Conservation (phyloP, 2,888 invertebrate species). For the Chydorus sphaericus region DNA sequence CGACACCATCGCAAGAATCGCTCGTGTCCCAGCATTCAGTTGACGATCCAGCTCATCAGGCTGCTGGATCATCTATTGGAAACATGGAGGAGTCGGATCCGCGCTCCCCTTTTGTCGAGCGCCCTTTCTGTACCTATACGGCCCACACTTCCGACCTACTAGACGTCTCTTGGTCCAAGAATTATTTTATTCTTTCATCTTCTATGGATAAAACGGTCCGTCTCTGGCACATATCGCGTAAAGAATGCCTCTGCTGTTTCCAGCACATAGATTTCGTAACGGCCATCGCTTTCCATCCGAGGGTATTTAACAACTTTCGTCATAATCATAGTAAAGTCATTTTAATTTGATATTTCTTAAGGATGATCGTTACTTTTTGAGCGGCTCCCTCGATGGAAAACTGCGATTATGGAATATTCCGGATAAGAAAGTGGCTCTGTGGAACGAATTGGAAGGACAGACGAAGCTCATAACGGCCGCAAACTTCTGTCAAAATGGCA, state of each 20-base stretch:
- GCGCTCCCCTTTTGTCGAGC: slow-evolving; percentile 61
- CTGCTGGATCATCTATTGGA: slow-evolving; percentile 38
- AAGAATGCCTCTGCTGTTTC: slow-evolving; percentile 95
- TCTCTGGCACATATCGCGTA: slow-evolving; percentile 92
- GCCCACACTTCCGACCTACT: slow-evolving; percentile 93
- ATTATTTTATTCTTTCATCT: slow-evolving; percentile 91
- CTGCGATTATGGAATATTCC: slow-evolving; percentile 98
- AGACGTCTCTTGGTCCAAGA: slow-evolving; percentile 98
- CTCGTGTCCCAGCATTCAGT: slow-evolving; percentile 58
- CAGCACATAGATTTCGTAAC: slow-evolving; percentile 99
- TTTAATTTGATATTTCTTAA: slow-evolving; percentile 21
- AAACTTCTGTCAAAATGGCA: slow-evolving; percentile 91
- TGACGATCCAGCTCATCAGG: slow-evolving; percentile 20
- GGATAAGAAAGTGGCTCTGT: slow-evolving; percentile 93
- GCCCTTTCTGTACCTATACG: slow-evolving; percentile 80
- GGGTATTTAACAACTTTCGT: slow-evolving; percentile 29
- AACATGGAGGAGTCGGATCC: slow-evolving; percentile 29
- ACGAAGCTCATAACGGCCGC: slow-evolving; percentile 90
- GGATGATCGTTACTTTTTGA: slow-evolving; percentile 71
- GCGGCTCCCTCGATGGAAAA: slow-evolving; percentile 95
- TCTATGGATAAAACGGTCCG: slow-evolving; percentile 98
- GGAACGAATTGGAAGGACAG: slow-evolving; percentile 94
- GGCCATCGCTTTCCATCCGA: slow-evolving; percentile 94
- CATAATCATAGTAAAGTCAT: neutral
- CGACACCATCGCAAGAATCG: slow-evolving; percentile 84